phyloP scores from a whole-genome alignment of 2,113 vertebrate genomes.

The Sinocyclocheilus grahami region DNA sequence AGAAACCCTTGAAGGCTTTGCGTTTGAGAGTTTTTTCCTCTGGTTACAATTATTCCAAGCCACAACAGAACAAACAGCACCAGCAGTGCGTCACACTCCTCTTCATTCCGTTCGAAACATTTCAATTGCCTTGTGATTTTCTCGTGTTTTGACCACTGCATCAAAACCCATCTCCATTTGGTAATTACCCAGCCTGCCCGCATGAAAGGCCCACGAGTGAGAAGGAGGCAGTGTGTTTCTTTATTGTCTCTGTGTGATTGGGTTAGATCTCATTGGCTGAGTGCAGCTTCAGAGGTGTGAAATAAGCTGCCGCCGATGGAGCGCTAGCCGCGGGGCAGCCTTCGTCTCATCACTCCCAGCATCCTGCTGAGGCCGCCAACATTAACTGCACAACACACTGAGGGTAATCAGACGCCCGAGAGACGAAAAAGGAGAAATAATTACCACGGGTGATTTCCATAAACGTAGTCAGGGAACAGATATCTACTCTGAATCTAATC shows the following conservation, averaged over 20 bases:
- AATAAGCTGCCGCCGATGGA: slow-evolving; percentile 89
- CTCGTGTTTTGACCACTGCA: slow-evolving; percentile 30
- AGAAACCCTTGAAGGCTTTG: slow-evolving; percentile 17
- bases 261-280: slow-evolving; percentile 85
- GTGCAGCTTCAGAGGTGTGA: slow-evolving; percentile 86
- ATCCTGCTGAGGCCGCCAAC: slow-evolving; percentile 90
- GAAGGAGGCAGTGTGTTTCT: slow-evolving; percentile 58
- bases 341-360: slow-evolving; percentile 86
- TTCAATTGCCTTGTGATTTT: slow-evolving; percentile 40
- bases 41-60: slow-evolving; percentile 29
- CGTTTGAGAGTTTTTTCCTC: slow-evolving; percentile 24
- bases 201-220: slow-evolving; percentile 38
- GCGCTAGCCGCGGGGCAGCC: slow-evolving; percentile 80
- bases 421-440: slow-evolving; percentile 67
- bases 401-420: slow-evolving; percentile 86
- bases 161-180: slow-evolving; percentile 49
- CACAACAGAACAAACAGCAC: slow-evolving; percentile 29
- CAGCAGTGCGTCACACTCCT: slow-evolving; percentile 20
- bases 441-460: slow-evolving; percentile 60
- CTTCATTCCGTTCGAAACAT: not conserved
- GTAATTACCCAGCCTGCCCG: slow-evolving; percentile 49
- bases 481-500: slow-evolving; percentile 52
- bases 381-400: slow-evolving; percentile 97
- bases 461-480: slow-evolving; percentile 47
- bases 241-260: slow-evolving; percentile 85